Conservation (phyloP, 2,113 vertebrate species). For the Thamnophis sirtalis region DNA sequence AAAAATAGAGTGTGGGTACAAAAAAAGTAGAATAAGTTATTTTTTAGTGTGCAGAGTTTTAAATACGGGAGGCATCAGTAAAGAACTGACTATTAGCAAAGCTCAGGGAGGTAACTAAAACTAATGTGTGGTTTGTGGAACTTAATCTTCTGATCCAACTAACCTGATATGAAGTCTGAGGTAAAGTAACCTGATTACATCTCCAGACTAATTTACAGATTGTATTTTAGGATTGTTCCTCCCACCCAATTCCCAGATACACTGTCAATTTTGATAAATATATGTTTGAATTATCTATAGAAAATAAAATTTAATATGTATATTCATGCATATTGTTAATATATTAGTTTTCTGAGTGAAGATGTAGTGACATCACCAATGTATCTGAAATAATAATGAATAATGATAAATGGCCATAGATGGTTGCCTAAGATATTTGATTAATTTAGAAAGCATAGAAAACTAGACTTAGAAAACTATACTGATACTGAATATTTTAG, state of each 20-base stretch:
- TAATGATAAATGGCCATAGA: not conserved
- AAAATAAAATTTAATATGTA: not conserved
- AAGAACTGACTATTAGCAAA: not conserved
- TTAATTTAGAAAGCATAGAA: not conserved
- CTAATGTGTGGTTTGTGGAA: not conserved
- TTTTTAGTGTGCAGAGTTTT: conserved; percentile 29
- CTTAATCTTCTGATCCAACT: not conserved
- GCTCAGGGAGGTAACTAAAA: conserved; percentile 5
- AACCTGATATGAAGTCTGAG: not conserved
- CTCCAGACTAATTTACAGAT: not conserved
- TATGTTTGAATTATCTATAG: not conserved
- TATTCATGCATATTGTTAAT: not conserved
- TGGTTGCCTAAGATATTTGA: not conserved
- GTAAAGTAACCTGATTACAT: not conserved
- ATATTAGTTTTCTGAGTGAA: not conserved
- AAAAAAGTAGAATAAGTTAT: conserved; percentile 38
- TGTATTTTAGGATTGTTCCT: not conserved
- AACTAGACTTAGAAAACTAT: not conserved
- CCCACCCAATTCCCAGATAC: not conserved
- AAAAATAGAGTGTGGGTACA: not conserved
- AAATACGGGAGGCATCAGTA: conserved; percentile 16
- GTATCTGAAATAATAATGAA: not conserved
- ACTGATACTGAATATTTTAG: not conserved
- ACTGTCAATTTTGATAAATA: not conserved
- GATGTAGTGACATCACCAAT: not conserved